Base-by-base conservation (phyloP, 1,140 invertebrate genomes). In the Limonius californicus region DNA sequence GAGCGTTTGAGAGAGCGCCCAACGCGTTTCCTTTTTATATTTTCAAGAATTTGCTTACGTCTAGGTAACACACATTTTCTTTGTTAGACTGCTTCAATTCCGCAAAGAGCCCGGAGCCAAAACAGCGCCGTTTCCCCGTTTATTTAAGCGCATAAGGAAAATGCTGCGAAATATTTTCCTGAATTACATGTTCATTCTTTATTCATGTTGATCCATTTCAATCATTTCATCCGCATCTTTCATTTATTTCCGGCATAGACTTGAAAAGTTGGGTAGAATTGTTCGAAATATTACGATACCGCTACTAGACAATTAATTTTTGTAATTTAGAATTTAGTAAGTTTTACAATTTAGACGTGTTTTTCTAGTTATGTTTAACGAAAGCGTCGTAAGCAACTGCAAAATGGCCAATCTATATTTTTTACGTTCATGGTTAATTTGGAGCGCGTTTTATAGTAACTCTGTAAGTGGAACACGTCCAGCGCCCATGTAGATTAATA, bases 151-250 rank as follows among this genome's bases (percentile, higher is more conserved):
- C n/a, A 50, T 21, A 8, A 50, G 14, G 45, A 50, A 50, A 50
- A 50, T 12, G 2, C 16, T 14, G 16, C 16, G 16, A 18, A 19
- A 18, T 50, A 50, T 50, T 50, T 50, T 11, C 20, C 16, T 18
- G 45, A 50, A 50, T 50, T 50, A 50, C 45, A 50, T 50, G 45
- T 8, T 18, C 45, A 50, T 50, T 50, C 45, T 50, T 50, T 50
- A 50, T 50, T 16, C 16, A 50, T 50, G 45, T 50, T 50, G 45
- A 50, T 50, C 45, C 16, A 50, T 50, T 50, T 50, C 45, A 50
- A 50, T 50, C 45, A 50, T 50, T 50, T 50, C 45, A 50, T 50
- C 45, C 45, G 15, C 45, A 39, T 39, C 35, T 39, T 39, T 39
- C 35, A 39, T 39, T 39, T 39, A 39, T 12, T 39, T 39, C n/a